Evolutionary conservation across 1,140 invertebrate genomes (phyloP).

Genomic region (Drosophila melanogaster): DNA sequence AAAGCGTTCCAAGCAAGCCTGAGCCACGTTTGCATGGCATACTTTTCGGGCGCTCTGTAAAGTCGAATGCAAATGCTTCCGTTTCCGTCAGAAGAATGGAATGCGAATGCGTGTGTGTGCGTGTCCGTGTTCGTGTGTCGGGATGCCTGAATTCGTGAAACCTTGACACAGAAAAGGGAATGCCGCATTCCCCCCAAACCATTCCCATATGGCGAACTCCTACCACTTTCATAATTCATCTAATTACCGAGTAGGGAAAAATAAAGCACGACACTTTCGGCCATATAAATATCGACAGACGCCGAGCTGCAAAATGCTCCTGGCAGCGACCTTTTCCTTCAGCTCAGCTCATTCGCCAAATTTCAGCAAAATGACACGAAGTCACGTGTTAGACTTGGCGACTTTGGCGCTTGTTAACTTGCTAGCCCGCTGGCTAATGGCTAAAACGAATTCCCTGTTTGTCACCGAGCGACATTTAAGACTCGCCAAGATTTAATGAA

Average conservation of each 20-base stretch:
- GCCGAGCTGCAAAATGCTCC: conserved; percentile 36
- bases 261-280: conserved; percentile 27
- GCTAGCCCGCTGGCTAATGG: conserved; percentile 74
- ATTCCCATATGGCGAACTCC: conserved; percentile 17
- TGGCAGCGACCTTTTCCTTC: conserved; percentile 37
- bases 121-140: conserved; percentile 6
- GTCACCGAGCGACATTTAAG: conserved; percentile 70
- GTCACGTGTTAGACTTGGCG: conserved; percentile 81
- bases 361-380: conserved; percentile 80
- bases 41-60: conserved; percentile 51
- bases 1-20: conserved; percentile 11
- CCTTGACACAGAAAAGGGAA: conserved; percentile 49
- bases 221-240: conserved; percentile 35
- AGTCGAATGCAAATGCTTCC: conserved; percentile 59
- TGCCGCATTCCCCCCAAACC: neutral
- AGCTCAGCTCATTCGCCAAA: conserved; percentile 34
- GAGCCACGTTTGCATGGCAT: conserved; percentile 37
- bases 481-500: conserved; percentile 67
- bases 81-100: conserved; percentile 32
- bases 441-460: conserved; percentile 80
- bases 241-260: conserved; percentile 54
- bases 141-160: conserved; percentile 3
- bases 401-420: conserved; percentile 79
- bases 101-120: conserved; percentile 3
- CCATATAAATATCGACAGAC: conserved; percentile 34